phyloP scores from a whole-genome alignment of 2,888 invertebrate species.

The Lithophane ornitopus region DNA sequence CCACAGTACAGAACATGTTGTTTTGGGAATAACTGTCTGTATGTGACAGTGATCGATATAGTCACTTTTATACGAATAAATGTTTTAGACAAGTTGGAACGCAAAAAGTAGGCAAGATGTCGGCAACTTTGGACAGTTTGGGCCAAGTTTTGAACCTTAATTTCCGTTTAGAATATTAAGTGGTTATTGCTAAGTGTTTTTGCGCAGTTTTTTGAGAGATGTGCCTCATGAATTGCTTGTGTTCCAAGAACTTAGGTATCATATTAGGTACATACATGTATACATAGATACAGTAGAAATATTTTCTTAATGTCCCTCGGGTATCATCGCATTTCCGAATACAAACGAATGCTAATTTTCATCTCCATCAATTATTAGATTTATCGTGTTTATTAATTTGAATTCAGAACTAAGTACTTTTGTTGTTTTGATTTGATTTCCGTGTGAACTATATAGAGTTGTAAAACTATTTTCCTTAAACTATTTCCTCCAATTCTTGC shows the following conservation, averaged over 20 bases:
- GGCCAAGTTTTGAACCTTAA: slow-evolving; percentile 44
- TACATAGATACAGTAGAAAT: too few species aligned
- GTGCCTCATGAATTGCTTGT: neutral
- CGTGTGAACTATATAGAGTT: too few species aligned
- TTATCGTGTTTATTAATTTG: too few species aligned
- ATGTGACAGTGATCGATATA: slow-evolving; percentile 57
- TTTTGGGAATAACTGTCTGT: slow-evolving; percentile 46
- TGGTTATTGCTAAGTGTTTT: slow-evolving; percentile 26
- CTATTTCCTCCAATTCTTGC: too few species aligned
- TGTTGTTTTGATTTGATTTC: too few species aligned
- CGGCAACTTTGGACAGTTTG: slow-evolving; percentile 38
- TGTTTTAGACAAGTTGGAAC: slow-evolving; percentile 59
- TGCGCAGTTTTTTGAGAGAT: slow-evolving; percentile 10
- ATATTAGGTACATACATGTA: too few species aligned
- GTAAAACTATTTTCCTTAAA: too few species aligned
- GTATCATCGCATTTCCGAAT: too few species aligned
- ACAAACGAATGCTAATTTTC: too few species aligned
- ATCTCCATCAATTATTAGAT: too few species aligned
- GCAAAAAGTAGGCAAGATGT: slow-evolving; percentile 39
- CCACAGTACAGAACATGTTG: slow-evolving; percentile 38
- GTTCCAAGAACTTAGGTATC: neutral
- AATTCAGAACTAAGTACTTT: too few species aligned
- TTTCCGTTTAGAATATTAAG: slow-evolving; percentile 60
- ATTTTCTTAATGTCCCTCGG: too few species aligned
- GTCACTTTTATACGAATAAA: slow-evolving; percentile 51